Evolutionary conservation across 2,797 vertebrate genomes (phyloP).

Genomic region (Vireo griseus): DNA sequence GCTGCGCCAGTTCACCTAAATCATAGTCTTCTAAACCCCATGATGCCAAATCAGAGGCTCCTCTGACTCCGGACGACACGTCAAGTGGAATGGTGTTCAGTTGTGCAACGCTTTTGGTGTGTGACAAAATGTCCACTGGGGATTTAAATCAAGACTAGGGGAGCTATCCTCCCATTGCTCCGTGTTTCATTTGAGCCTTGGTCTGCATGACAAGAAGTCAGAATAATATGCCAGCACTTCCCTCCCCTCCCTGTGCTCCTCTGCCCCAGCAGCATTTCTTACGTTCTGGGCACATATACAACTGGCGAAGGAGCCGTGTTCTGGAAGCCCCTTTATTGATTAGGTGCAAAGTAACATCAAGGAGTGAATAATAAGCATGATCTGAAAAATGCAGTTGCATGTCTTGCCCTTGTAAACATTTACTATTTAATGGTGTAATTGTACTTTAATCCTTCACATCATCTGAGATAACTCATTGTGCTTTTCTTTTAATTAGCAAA

Average conservation of each 20-base stretch:
- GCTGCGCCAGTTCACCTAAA: slow-evolving; percentile 36
- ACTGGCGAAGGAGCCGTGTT: background rate
- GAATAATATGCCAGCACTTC: background rate
- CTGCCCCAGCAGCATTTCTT: background rate
- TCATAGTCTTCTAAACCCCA: slow-evolving; percentile 10
- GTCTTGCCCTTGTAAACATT: slow-evolving; percentile 49
- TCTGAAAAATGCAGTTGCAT: background rate
- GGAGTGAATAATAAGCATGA: slow-evolving; percentile 13
- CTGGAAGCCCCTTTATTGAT: slow-evolving; percentile 39
- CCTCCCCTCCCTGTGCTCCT: background rate
- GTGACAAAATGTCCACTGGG: slow-evolving; percentile 53
- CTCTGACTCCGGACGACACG: background rate
- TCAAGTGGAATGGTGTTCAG: background rate
- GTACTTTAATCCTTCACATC: slow-evolving; percentile 43
- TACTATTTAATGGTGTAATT: slow-evolving; percentile 26
- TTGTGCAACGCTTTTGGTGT: slow-evolving; percentile 2
- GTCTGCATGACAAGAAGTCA: background rate
- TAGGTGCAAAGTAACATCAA: slow-evolving; percentile 26
- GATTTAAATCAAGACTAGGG: background rate
- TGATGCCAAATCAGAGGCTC: slow-evolving; percentile 35
- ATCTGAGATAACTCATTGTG: slow-evolving; percentile 33
- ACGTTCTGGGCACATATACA: background rate
- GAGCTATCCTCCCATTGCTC: background rate
- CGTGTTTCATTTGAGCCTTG: background rate
- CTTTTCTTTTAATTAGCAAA: slow-evolving; percentile 43